Conservation (phyloP, 2,888 invertebrate species). For the Microctonus aethiopoides region DNA sequence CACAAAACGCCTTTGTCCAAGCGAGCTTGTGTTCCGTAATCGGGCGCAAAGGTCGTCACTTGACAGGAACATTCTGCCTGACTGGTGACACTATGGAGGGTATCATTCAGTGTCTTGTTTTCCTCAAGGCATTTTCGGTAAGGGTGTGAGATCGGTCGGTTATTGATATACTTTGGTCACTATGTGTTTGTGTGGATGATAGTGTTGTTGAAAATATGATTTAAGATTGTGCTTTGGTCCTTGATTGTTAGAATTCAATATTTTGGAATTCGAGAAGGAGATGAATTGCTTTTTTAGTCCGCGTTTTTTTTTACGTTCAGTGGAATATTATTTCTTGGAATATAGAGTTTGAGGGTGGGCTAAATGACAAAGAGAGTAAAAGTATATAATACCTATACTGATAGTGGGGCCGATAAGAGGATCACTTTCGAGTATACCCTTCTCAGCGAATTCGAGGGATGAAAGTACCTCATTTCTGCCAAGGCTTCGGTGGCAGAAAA, state of each 20-base stretch:
- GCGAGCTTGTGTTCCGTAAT: conserved; percentile 79
- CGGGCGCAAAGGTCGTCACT: conserved; percentile 82
- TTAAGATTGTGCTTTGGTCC: not conserved
- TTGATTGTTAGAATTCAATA: not conserved
- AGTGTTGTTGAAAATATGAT: not conserved
- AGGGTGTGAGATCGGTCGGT: conserved; percentile 64
- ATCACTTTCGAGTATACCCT: conserved; percentile 13
- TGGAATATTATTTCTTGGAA: conserved; percentile 9
- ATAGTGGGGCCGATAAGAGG: conserved; percentile 28
- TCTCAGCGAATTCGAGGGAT: conserved; percentile 22
- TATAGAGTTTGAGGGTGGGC: conserved; percentile 13
- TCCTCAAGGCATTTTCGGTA: conserved; percentile 93
- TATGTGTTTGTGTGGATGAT: not conserved
- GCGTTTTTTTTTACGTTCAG: not conserved
- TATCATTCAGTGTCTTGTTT: conserved; percentile 91
- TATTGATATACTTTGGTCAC: not conserved
- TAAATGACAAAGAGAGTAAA: not conserved
- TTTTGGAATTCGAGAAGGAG: not conserved
- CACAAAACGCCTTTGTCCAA: conserved; percentile 80
- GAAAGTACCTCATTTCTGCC: conserved; percentile 21
- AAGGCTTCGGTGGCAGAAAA: conserved; percentile 3
- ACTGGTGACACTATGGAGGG: conserved; percentile 94
- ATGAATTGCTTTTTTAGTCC: not conserved
- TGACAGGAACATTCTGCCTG: conserved; percentile 89
- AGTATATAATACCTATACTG: not conserved